Evolutionary conservation across 64 coral and sea anemone species (phyloP).

Genomic region (Dendrophyllia cribrosa): DNA sequence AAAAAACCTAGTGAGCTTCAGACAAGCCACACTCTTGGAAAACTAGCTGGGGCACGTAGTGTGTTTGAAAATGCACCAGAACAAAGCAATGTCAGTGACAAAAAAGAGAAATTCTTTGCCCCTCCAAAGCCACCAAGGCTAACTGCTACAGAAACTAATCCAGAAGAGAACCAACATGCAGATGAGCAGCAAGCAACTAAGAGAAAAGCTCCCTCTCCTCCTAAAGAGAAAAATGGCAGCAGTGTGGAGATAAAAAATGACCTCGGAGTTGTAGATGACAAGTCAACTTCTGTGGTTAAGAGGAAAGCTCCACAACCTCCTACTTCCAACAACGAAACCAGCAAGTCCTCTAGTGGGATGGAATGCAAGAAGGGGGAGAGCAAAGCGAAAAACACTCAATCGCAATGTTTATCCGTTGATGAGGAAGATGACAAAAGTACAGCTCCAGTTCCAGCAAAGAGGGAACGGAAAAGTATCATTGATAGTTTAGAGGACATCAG

Average conservation of each 20-base stretch:
- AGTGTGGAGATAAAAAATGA: neutral
- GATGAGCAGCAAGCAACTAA: slow-evolving; percentile 60
- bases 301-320: slow-evolving; percentile 31
- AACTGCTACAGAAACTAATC: neutral
- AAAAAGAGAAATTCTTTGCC: slow-evolving; percentile 16
- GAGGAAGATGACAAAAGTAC: neutral
- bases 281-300: neutral
- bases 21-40: slow-evolving; percentile 35
- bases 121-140: slow-evolving; percentile 77
- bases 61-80: slow-evolving; percentile 62
- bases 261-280: neutral
- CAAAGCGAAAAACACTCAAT: neutral
- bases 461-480: slow-evolving; percentile 50
- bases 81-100: neutral
- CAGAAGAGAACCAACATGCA: slow-evolving; percentile 3
- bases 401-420: neutral
- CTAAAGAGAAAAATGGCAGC: slow-evolving; percentile 5
- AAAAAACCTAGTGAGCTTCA: neutral
- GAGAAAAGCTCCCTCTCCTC: slow-evolving; percentile 79
- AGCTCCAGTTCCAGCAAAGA: slow-evolving; percentile 57
- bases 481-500: slow-evolving; percentile 20
- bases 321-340: neutral
- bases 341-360: neutral
- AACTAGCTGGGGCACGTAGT: slow-evolving; percentile 26
- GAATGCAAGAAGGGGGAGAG: neutral